phyloP scores from a whole-genome alignment of 1,140 invertebrate species.

The Bombus confusus region DNA sequence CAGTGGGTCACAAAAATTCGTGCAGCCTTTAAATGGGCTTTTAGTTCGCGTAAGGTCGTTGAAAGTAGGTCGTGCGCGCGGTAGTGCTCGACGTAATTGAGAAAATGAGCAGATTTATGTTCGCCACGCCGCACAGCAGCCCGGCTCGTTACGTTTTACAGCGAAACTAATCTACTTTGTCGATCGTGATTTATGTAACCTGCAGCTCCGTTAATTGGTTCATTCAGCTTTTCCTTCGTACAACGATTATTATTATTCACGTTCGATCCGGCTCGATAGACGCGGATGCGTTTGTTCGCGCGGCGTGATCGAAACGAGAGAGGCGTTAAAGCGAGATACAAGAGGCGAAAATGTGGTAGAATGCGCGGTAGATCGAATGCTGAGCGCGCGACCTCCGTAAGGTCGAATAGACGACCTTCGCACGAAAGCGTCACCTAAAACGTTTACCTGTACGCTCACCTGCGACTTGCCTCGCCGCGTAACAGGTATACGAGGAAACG shows the following conservation, averaged over 20 bases:
- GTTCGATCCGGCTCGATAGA: neutral
- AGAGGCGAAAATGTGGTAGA: neutral
- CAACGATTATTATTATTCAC: neutral
- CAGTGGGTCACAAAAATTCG: slow-evolving; percentile 69
- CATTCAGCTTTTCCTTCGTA: neutral
- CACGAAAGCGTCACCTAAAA: slow-evolving; percentile 52
- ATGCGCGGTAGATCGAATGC: slow-evolving; percentile 39
- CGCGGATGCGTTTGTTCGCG: neutral
- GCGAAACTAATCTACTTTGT: slow-evolving; percentile 5
- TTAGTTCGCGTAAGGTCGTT: slow-evolving; percentile 65
- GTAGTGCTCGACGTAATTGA: slow-evolving; percentile 44
- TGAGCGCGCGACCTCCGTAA: slow-evolving; percentile 48
- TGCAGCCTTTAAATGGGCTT: slow-evolving; percentile 64
- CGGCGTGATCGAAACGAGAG: neutral
- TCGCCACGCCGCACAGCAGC: neutral
- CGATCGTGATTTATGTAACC: slow-evolving; percentile 20
- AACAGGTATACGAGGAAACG: slow-evolving; percentile 26
- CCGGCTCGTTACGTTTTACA: neutral
- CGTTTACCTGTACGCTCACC: slow-evolving; percentile 35
- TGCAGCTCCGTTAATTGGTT: slow-evolving; percentile 11
- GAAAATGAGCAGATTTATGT: slow-evolving; percentile 61
- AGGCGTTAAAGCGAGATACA: neutral
- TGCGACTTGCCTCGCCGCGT: slow-evolving; percentile 8
- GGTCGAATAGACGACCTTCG: slow-evolving; percentile 59
- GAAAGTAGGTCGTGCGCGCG: slow-evolving; percentile 63